phyloP scores from a whole-genome alignment of 2,797 vertebrate genomes.

The Pagetopsis macropterus region DNA sequence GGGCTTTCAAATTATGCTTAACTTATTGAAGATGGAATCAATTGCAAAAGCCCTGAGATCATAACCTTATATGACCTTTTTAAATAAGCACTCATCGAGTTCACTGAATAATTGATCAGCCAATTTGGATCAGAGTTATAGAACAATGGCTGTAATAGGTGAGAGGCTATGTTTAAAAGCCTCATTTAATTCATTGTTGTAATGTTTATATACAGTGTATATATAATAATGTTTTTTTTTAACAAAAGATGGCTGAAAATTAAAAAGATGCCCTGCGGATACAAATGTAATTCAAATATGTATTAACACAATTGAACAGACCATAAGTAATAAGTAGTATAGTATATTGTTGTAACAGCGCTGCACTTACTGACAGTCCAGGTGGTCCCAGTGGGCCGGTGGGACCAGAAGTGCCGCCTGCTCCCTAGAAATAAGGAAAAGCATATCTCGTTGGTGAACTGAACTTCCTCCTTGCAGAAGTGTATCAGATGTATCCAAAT shows the following conservation, averaged over 20 bases:
- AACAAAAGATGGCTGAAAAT: neutral
- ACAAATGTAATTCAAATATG: neutral
- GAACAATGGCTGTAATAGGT: neutral
- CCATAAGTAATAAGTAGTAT: neutral
- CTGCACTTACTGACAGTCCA: constrained; percentile 86
- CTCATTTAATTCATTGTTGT: too few relatives aligned
- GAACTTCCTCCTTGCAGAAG: neutral
- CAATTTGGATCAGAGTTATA: neutral
- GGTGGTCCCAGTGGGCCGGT: constrained; percentile 86
- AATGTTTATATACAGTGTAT: too few relatives aligned
- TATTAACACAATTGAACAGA: neutral
- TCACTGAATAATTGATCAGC: neutral
- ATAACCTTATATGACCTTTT: neutral
- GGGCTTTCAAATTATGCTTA: neutral
- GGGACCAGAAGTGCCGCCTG: constrained; percentile 81
- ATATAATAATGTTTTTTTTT: neutral
- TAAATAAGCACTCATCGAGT: constrained; percentile 3
- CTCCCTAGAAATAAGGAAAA: constrained; percentile 80
- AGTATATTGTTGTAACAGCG: neutral
- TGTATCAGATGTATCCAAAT: neutral
- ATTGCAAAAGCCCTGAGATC: constrained; percentile 5
- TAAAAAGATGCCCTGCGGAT: neutral
- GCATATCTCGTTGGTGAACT: constrained; percentile 17
- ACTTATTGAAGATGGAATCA: neutral
- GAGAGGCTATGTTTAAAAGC: neutral